Base-by-base conservation (phyloP, 2,888 invertebrate genomes). In the Mesodorylaimus sp. region DNA sequence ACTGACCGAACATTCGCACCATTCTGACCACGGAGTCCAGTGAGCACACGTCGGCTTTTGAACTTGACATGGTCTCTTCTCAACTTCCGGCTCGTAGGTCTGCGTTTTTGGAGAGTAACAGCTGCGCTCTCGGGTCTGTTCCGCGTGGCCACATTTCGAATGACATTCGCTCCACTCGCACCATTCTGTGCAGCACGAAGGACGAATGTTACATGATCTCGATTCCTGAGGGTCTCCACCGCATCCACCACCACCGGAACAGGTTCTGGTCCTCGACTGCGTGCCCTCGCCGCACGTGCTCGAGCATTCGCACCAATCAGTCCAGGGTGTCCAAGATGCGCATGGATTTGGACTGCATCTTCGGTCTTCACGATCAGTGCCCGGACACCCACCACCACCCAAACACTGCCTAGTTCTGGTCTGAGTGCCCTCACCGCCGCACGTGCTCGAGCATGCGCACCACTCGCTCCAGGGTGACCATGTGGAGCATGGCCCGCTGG, bases 221-320 rank as follows among this genome's bases (percentile, higher is more conserved):
- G n/a, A n/a, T n/a, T n/a, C n/a, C n/a, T n/a, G n/a, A n/a, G n/a
- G n/a, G n/a, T n/a, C n/a, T n/a, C n/a, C n/a, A n/a, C n/a, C n/a
- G n/a, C n/a, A n/a, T n/a, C n/a, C n/a, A n/a, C n/a, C n/a, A n/a
- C n/a, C n/a, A n/a, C n/a, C n/a, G n/a, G n/a, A 32, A 32, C 7
- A 32, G 13, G 7, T 32, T 32, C 16, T 32, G 13, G 32, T 32
- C 32, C 10, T 23, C 23, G 21, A 39, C 41, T 21, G 5, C 5
- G 16, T 46, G 19, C 47, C 47, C 3, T 21, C 36, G n/a, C 47
- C 47, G 21, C 47, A 46, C 5, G 32, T 41, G 19, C 21, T 36
- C 7, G 47, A 29, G 37, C 47, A 46, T 7, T 28, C 3, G 7
- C 32, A 16, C 47, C 47, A 46, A 3, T 46, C 47, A n/a, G n/a